phyloP scores from a whole-genome alignment of 2,113 vertebrate genomes.

The Odocoileus virginianus region DNA sequence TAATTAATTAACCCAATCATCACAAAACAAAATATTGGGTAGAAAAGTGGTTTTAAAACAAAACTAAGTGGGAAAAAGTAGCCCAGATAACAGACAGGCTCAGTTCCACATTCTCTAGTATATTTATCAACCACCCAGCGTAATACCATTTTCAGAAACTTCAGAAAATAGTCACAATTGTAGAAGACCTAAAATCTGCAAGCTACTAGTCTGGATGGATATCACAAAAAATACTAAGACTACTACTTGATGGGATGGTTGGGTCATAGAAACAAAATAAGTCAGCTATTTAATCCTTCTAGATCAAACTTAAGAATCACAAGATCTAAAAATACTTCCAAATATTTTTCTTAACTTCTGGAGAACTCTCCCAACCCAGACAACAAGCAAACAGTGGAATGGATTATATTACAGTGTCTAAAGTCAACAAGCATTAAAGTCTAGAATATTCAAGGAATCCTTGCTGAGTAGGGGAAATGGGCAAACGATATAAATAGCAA shows the following conservation, averaged over 20 bases:
- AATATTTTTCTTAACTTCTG: constrained; percentile 16
- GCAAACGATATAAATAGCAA: background rate
- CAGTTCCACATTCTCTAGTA: background rate
- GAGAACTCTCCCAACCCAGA: background rate
- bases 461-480: background rate
- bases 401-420: background rate
- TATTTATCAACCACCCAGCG: background rate
- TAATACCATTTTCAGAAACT: background rate
- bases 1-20: background rate
- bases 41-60: background rate
- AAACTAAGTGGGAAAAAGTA: background rate
- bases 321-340: background rate
- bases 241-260: background rate
- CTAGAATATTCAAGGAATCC: background rate
- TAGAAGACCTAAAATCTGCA: background rate
- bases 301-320: background rate
- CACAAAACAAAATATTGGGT: background rate
- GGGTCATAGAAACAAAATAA: background rate
- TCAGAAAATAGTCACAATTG: background rate
- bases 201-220: background rate
- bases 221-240: background rate
- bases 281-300: constrained; percentile 9
- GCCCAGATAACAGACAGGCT: background rate
- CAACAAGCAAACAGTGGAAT: background rate
- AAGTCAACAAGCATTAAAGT: background rate